Percentiles rank a stretch among this genome's conserved stretches.
Evolutionary conservation across 2,888 invertebrate species (phyloP).

Genomic region (Tipula helvola): DNA sequence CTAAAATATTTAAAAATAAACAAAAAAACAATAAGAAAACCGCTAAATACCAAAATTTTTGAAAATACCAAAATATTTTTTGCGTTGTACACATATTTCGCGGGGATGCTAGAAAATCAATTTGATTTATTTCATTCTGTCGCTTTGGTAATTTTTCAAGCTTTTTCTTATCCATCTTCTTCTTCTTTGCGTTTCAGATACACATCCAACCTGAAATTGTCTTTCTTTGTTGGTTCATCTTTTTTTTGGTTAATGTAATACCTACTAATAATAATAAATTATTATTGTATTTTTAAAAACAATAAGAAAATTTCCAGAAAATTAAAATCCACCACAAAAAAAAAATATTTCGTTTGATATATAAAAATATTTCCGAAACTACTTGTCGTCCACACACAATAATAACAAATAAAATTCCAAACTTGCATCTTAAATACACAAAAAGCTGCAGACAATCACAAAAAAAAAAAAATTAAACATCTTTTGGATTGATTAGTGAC

Average conservation of each 20-base stretch:
- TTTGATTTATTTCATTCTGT: neutral
- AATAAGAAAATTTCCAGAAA: constrained; percentile 4
- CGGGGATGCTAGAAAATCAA: neutral
- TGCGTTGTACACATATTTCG: neutral
- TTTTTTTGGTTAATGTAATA: neutral
- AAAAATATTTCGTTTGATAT: neutral
- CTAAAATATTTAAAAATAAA: neutral
- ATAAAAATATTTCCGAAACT: neutral
- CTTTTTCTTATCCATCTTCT: neutral
- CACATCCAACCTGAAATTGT: neutral
- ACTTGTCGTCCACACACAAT: neutral
- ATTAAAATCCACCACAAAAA: neutral
- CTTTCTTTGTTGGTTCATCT: neutral
- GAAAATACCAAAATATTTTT: neutral
- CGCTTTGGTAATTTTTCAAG: neutral
- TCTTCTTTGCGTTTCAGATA: neutral
- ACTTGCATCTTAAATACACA: neutral
- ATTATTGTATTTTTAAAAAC: neutral
- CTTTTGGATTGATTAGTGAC: neutral
- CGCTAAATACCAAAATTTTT: neutral
- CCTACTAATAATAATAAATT: neutral
- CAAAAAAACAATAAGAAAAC: neutral
- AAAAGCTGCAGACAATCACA: too few species aligned
- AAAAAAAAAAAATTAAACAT: neutral
- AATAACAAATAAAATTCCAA: neutral